Conservation (phyloP, 53 echinoderm and acorn worm genomes). For the Crossaster papposus region DNA sequence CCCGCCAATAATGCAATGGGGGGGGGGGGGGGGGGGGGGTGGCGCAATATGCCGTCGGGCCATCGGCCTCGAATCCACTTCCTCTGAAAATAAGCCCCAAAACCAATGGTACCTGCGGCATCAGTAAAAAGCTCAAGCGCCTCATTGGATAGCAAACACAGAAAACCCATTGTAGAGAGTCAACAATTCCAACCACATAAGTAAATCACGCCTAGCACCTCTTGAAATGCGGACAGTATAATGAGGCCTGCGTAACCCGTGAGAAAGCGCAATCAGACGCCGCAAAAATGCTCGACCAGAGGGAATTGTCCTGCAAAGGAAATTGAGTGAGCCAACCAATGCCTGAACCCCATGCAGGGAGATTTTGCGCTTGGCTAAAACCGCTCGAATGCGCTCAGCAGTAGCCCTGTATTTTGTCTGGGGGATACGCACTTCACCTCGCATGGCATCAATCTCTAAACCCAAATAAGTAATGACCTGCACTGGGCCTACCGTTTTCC, state of each 20-base stretch:
- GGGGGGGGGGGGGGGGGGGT: slow-evolving; percentile 1
- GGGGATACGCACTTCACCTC: neutral
- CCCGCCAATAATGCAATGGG: slow-evolving; percentile 60
- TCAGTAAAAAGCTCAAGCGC: slow-evolving; percentile 47
- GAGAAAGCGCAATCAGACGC: slow-evolving; percentile 13
- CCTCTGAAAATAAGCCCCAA: slow-evolving; percentile 52
- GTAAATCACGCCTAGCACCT: slow-evolving; percentile 48
- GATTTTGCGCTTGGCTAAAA: neutral
- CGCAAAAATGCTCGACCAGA: slow-evolving; percentile 48
- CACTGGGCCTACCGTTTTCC: neutral
- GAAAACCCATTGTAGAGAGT: slow-evolving; percentile 51
- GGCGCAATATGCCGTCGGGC: neutral
- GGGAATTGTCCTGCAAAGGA: slow-evolving; percentile 15
- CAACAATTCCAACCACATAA: slow-evolving; percentile 53
- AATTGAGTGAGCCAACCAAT: slow-evolving; percentile 38
- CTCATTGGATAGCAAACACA: neutral
- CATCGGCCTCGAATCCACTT: slow-evolving; percentile 53
- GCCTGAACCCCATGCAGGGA: neutral
- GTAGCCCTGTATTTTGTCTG: no score
- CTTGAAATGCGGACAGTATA: slow-evolving; percentile 44
- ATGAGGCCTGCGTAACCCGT: neutral
- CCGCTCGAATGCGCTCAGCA: neutral
- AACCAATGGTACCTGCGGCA: slow-evolving; percentile 61
- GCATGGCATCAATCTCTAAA: slow-evolving; percentile 32
- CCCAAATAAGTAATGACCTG: slow-evolving; percentile 29